A percentile compares a stretch with the other conserved stretches of the same genome.
Evolutionary conservation across 2,888 invertebrate species (phyloP).

Genomic region (Synergus laeviventris): DNA sequence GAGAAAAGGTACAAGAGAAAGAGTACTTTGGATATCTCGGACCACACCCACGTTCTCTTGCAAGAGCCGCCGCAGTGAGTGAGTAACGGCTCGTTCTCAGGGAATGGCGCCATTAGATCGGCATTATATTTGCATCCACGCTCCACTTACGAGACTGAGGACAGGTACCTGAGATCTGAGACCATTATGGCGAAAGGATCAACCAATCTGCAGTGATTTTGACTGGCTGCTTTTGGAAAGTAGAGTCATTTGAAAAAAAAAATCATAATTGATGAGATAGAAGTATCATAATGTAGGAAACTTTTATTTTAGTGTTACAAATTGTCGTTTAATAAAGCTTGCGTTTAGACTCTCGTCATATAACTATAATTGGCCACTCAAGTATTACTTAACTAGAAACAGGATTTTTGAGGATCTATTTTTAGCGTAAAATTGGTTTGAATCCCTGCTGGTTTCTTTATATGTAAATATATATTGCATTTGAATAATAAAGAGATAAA

Average conservation of each 20-base stretch:
- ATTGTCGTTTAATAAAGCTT: no score
- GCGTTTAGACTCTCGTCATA: no score
- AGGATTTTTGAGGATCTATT: no score
- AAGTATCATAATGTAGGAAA: not conserved
- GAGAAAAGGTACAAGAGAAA: slow-evolving; percentile 24
- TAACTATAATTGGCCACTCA: no score
- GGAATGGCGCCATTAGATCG: slow-evolving; percentile 19
- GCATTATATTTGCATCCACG: slow-evolving; percentile 48
- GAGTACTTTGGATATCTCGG: slow-evolving; percentile 42
- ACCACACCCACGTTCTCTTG: slow-evolving; percentile 66
- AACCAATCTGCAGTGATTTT: not conserved
- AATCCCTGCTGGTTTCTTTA: no score
- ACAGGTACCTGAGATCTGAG: slow-evolving; percentile 37
- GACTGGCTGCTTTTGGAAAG: not conserved
- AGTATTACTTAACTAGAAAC: no score
- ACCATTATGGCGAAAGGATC: slow-evolving; percentile 17
- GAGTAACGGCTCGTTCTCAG: slow-evolving; percentile 24
- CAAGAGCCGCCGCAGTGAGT: not conserved
- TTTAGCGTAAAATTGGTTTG: no score
- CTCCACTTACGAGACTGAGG: slow-evolving; percentile 43
- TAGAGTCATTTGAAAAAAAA: not conserved
- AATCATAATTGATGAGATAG: not conserved
- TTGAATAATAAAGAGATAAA: no score
- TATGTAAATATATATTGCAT: no score
- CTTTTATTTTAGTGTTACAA: not conserved